These are phyloP conservation scores for Corythoichthys haematopterus DNA, from an alignment of 2,113 vertebrate genomes.

Conservation along the genomic window DNA sequence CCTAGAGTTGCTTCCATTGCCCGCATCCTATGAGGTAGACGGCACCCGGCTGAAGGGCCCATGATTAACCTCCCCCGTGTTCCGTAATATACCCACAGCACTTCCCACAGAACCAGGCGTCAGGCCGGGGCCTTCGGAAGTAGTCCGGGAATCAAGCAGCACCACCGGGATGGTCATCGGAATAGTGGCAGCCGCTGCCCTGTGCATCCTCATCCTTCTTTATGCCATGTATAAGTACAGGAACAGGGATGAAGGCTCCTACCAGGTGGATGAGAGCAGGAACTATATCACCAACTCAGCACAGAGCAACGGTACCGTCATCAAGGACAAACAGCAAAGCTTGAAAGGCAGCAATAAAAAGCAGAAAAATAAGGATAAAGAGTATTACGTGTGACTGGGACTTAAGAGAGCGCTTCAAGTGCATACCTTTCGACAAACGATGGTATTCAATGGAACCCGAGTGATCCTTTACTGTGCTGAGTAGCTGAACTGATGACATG, in stretches of 20 bases:
- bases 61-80: slow-evolving; percentile 99
- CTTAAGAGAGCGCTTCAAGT: slow-evolving; percentile 57
- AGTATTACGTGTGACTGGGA: slow-evolving; percentile 92
- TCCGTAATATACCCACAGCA: slow-evolving; percentile 99
- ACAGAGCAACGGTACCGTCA: slow-evolving; percentile 93
- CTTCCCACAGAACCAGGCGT: slow-evolving; percentile 98
- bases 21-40: slow-evolving; percentile 99
- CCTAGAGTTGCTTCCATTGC: slow-evolving; percentile 97
- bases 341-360: slow-evolving; percentile 95
- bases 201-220: slow-evolving; percentile 99
- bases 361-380: slow-evolving; percentile 99
- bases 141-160: slow-evolving; percentile 99
- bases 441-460: slow-evolving; percentile 72
- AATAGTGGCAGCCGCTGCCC: slow-evolving; percentile 98
- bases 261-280: slow-evolving; percentile 98
- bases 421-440: slow-evolving; percentile 74
- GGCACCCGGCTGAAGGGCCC: slow-evolving; percentile 96
- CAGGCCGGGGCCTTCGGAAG: slow-evolving; percentile 98
- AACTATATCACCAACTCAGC: slow-evolving; percentile 99
- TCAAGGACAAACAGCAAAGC: slow-evolving; percentile 96
- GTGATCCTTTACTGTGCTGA: slow-evolving; percentile 71
- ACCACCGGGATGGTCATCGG: slow-evolving; percentile 99
- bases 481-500: slow-evolving; percentile 79
- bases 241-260: slow-evolving; percentile 99
- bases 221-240: slow-evolving; percentile 99